Conservation (phyloP, 2,797 vertebrate species). For the Coilia nasus region DNA sequence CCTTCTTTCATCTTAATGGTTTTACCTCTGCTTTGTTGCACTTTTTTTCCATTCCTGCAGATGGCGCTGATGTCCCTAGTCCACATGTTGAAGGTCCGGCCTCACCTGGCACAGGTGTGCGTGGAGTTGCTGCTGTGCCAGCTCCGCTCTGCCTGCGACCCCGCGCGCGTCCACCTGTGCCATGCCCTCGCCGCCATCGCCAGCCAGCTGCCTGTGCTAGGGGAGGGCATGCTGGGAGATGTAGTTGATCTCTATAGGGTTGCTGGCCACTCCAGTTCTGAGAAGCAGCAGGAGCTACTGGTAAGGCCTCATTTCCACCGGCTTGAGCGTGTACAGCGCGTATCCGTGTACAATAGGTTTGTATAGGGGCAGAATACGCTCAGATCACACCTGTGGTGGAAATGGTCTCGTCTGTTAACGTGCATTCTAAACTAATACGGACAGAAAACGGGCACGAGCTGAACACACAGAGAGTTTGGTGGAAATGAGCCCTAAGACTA, state of each 20-base stretch:
- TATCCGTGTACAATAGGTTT: too few species aligned
- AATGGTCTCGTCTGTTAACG: too few species aligned
- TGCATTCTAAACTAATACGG: too few species aligned
- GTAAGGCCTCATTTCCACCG: too few species aligned
- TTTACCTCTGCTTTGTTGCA: neutral
- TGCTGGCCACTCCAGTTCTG: conserved; percentile 83
- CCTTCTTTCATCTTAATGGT: neutral
- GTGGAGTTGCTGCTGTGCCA: conserved; percentile 92
- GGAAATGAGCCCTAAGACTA: too few species aligned
- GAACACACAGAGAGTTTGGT: too few species aligned
- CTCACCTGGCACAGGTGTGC: conserved; percentile 89
- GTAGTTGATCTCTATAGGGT: conserved; percentile 91
- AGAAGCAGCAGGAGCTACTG: conserved; percentile 95
- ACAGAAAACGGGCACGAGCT: too few species aligned
- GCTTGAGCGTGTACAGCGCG: too few species aligned
- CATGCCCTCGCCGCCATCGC: conserved; percentile 93
- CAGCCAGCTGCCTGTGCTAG: conserved; percentile 91
- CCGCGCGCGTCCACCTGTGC: conserved; percentile 87
- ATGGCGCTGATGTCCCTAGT: conserved; percentile 90
- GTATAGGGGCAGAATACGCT: too few species aligned
- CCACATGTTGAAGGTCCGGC: conserved; percentile 86
- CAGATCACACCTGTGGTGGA: too few species aligned
- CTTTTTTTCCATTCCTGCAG: conserved; percentile 64
- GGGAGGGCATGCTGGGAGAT: conserved; percentile 93
- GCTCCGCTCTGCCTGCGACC: conserved; percentile 86